Evolutionary conservation across 2,888 invertebrate species (phyloP).

Genomic region (Sphaerophoria taeniata): DNA sequence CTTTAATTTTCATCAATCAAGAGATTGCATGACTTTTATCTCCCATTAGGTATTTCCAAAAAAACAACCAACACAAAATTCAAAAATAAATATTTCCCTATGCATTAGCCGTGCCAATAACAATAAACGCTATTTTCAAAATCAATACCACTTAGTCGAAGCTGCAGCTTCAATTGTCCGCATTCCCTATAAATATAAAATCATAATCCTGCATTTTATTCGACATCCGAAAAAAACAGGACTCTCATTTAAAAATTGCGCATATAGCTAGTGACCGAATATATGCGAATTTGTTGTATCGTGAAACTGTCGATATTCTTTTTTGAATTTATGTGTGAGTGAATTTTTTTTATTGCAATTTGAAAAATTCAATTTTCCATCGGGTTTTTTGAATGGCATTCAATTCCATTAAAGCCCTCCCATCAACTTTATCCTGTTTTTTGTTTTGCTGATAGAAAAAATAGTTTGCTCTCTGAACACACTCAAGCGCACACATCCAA

Average conservation of each 20-base stretch:
- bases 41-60: not conserved
- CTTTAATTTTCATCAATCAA: no score
- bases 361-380: slow-evolving; percentile 32
- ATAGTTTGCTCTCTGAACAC: not conserved
- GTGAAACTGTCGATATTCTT: not conserved
- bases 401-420: slow-evolving; percentile 14
- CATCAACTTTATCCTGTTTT: not conserved
- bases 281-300: not conserved
- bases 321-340: not conserved
- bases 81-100: no score
- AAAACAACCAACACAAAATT: not conserved
- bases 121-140: slow-evolving; percentile 13
- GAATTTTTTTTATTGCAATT: not conserved
- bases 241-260: not conserved
- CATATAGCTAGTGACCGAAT: not conserved
- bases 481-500: not conserved
- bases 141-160: slow-evolving; percentile 12
- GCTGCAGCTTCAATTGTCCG: not conserved
- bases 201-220: slow-evolving; percentile 2
- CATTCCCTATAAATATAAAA: slow-evolving; percentile 3
- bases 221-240: slow-evolving; percentile 2
- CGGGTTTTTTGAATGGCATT: slow-evolving; percentile 11
- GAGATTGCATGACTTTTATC: no score
- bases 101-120: not conserved
- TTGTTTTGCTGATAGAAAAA: not conserved